A percentile compares a stretch with the other conserved stretches of the same genome.
Conservation (phyloP, 30 jellyfish, hydroid and myxozoan species). For the Pelagia noctiluca region DNA sequence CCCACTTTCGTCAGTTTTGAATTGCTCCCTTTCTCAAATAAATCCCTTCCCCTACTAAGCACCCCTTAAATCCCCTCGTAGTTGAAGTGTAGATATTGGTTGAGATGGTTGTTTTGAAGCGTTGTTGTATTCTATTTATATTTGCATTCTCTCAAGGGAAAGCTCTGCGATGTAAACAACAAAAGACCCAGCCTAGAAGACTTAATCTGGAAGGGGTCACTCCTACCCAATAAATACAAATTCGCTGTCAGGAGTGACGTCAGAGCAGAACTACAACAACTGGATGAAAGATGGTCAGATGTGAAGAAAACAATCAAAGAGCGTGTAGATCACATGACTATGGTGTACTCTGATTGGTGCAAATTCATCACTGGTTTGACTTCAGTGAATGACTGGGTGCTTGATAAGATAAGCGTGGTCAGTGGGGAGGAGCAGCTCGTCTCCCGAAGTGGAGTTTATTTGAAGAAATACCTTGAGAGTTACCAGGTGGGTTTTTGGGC, state of each 20-base stretch:
- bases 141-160: conserved; percentile 34
- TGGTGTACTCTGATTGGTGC: conserved; percentile 48
- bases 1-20: no score
- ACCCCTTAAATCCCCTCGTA: no score
- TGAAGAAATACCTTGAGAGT: conserved; percentile 9
- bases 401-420: not conserved
- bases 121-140: no score
- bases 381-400: conserved; percentile 25
- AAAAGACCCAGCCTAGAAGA: conserved; percentile 74
- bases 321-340: conserved; percentile 25
- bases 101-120: no score
- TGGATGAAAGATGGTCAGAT: conserved; percentile 67
- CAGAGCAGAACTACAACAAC: conserved; percentile 59
- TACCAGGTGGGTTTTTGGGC: conserved; percentile 55
- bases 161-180: conserved; percentile 39
- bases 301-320: conserved; percentile 18
- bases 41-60: no score
- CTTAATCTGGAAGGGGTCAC: conserved; percentile 91
- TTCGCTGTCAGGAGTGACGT: conserved; percentile 66
- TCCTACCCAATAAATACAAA: conserved; percentile 71
- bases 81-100: no score
- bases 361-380: conserved; percentile 8
- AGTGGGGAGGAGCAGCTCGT: conserved; percentile 6
- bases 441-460: conserved; percentile 42
- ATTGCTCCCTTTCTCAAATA: no score